These are phyloP conservation scores for Dusona sp. DNA, from an alignment of 2,888 invertebrate species.

Conservation along the genomic window DNA sequence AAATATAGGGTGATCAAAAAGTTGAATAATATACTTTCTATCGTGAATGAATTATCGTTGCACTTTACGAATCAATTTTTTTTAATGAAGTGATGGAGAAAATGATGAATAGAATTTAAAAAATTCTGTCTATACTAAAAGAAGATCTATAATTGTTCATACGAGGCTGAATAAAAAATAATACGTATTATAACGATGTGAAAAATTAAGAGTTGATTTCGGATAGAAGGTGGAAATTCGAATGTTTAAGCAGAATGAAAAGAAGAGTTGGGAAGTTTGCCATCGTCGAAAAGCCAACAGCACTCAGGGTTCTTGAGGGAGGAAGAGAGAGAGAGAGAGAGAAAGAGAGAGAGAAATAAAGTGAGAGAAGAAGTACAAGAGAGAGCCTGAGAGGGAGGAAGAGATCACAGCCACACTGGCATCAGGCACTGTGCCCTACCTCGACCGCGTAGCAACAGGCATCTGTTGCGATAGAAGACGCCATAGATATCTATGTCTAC, in stretches of 20 bases:
- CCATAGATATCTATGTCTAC: constrained; percentile 79
- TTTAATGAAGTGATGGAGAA: too few species aligned
- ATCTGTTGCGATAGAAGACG: constrained; percentile 82
- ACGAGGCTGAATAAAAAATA: neutral
- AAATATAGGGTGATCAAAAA: too few species aligned
- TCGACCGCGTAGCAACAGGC: constrained; percentile 83
- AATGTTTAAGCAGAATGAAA: constrained; percentile 44
- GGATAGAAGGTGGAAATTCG: constrained; percentile 27
- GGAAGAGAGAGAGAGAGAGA: constrained; percentile 37
- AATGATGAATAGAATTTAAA: too few species aligned
- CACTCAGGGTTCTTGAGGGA: constrained; percentile 28
- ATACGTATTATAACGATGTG: neutral
- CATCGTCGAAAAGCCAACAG: constrained; percentile 52
- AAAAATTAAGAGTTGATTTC: constrained; percentile 36
- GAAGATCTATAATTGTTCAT: too few species aligned
- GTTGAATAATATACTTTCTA: too few species aligned
- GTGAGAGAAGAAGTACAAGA: neutral
- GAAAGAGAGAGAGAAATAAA: constrained; percentile 7
- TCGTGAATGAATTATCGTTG: too few species aligned
- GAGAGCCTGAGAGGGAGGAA: constrained; percentile 25
- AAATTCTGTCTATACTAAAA: too few species aligned
- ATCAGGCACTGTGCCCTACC: constrained; percentile 74
- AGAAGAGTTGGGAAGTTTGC: constrained; percentile 51
- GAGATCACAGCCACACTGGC: constrained; percentile 66
- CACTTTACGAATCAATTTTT: too few species aligned